Percentiles rank a stretch among this genome's conserved stretches.
Evolutionary conservation across 2,888 invertebrate genomes (phyloP).

Genomic region (Microdon myrmicae): DNA sequence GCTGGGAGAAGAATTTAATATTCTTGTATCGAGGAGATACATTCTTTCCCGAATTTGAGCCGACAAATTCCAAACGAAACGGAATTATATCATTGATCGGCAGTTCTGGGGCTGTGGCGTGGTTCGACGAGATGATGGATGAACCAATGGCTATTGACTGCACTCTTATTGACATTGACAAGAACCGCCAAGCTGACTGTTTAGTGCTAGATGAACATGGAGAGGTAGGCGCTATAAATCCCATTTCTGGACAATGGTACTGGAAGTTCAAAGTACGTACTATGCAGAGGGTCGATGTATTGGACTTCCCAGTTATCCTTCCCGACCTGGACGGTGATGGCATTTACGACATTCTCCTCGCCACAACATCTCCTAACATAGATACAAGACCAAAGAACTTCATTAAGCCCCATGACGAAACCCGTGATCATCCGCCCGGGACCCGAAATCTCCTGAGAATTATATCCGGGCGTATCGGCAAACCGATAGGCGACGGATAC

Average conservation of each 20-base stretch:
- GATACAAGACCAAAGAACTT: slow-evolving; percentile 43
- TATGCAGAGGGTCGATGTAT: slow-evolving; percentile 68
- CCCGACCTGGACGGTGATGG: slow-evolving; percentile 80
- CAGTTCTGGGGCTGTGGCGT: slow-evolving; percentile 76
- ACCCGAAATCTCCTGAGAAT: slow-evolving; percentile 74
- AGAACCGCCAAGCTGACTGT: slow-evolving; percentile 78
- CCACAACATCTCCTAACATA: slow-evolving; percentile 67
- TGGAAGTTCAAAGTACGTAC: slow-evolving; percentile 66
- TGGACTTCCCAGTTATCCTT: slow-evolving; percentile 77
- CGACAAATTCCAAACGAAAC: slow-evolving; percentile 66
- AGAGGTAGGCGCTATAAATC: slow-evolving; percentile 71
- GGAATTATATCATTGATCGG: slow-evolving; percentile 79
- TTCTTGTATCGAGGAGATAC: slow-evolving; percentile 78
- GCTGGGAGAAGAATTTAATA: slow-evolving; percentile 76
- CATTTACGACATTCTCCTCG: slow-evolving; percentile 75
- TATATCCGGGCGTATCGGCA: slow-evolving; percentile 77
- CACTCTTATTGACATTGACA: slow-evolving; percentile 77
- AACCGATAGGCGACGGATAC: slow-evolving; percentile 74
- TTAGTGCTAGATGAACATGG: slow-evolving; percentile 79
- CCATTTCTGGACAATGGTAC: slow-evolving; percentile 71
- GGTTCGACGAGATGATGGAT: slow-evolving; percentile 77
- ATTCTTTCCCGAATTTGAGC: slow-evolving; percentile 70
- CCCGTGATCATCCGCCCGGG: slow-evolving; percentile 62
- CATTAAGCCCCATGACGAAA: slow-evolving; percentile 33
- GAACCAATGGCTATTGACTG: slow-evolving; percentile 81